These are phyloP conservation scores for Endomychus coccineus DNA, from an alignment of 2,888 invertebrate genomes.

Conservation along the genomic window DNA sequence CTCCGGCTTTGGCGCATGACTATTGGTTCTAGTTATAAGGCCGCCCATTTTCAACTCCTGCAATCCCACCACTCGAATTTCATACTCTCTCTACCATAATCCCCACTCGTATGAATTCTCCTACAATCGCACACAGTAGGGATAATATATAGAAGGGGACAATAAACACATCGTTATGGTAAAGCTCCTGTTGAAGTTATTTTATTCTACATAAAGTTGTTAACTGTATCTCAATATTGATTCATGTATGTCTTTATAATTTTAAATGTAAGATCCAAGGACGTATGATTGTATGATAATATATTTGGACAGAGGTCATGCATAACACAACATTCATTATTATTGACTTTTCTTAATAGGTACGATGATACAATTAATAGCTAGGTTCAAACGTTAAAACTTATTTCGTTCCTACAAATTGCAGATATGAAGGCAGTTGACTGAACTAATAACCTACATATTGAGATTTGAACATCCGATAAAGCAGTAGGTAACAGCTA, in stretches of 20 bases:
- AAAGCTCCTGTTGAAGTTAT: slow-evolving; percentile 43
- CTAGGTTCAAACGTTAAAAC: too few relatives aligned
- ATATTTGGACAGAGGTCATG: slow-evolving; percentile 1
- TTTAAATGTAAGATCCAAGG: slow-evolving; percentile 28
- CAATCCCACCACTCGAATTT: slow-evolving; percentile 18
- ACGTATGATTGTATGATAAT: slow-evolving; percentile 14
- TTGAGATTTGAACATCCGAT: too few relatives aligned
- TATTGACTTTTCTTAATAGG: too few relatives aligned
- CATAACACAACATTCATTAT: too few relatives aligned
- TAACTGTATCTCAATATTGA: slow-evolving; percentile 43
- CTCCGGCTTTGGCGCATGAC: slow-evolving; percentile 44
- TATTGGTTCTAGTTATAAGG: slow-evolving; percentile 43
- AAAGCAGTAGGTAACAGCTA: too few relatives aligned
- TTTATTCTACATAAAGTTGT: slow-evolving; percentile 43
- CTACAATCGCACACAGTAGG: slow-evolving; percentile 25
- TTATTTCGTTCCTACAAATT: too few relatives aligned
- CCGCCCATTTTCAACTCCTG: slow-evolving; percentile 34
- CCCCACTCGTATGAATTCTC: slow-evolving; percentile 22
- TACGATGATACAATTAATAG: too few relatives aligned
- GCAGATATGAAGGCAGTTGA: too few relatives aligned
- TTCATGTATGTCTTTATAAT: slow-evolving; percentile 33
- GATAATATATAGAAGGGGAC: slow-evolving; percentile 29
- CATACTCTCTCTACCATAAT: slow-evolving; percentile 24
- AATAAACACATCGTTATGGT: slow-evolving; percentile 46
- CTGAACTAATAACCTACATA: too few relatives aligned